phyloP scores from a whole-genome alignment of 2,888 invertebrate species.

The Parnassius glacialis region DNA sequence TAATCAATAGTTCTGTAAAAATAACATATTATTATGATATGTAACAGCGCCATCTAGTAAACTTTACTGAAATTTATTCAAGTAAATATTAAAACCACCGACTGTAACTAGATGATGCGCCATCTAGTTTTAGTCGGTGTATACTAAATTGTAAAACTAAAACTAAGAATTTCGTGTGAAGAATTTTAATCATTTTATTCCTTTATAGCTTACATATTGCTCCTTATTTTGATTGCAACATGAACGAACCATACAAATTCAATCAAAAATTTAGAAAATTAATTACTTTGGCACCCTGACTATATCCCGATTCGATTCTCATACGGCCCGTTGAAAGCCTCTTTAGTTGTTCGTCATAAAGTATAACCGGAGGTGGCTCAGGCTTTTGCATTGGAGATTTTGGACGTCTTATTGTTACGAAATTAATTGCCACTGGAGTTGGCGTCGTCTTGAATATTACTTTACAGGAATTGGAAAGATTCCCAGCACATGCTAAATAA shows the following conservation, averaged over 20 bases:
- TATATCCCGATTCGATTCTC: conserved; percentile 39
- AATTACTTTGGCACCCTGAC: conserved; percentile 31
- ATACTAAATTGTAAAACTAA: too few relatives aligned
- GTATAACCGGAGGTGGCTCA: conserved; percentile 30
- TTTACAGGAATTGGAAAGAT: conserved; percentile 45
- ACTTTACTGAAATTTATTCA: not conserved
- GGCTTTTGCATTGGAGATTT: conserved; percentile 36
- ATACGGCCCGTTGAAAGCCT: conserved; percentile 43
- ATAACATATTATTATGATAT: not conserved
- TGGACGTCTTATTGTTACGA: conserved; percentile 29
- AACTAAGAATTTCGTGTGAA: too few relatives aligned
- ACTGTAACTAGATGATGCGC: too few relatives aligned
- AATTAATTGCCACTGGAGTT: conserved; percentile 40
- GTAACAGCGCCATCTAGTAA: conserved; percentile 4
- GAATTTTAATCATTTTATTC: too few relatives aligned
- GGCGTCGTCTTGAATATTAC: conserved; percentile 57
- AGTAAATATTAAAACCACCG: too few relatives aligned
- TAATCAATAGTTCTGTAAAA: too few relatives aligned
- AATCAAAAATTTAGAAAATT: conserved; percentile 28
- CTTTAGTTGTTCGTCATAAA: conserved; percentile 22
- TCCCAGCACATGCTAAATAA: conserved; percentile 55
- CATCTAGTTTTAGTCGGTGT: too few relatives aligned
- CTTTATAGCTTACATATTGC: too few relatives aligned
- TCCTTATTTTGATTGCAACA: too few relatives aligned
- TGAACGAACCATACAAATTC: too few relatives aligned